Evolutionary conservation across 37 sponge, comb jelly and placozoan genomes (phyloP).

Genomic region (Trichoplax adhaerens): DNA sequence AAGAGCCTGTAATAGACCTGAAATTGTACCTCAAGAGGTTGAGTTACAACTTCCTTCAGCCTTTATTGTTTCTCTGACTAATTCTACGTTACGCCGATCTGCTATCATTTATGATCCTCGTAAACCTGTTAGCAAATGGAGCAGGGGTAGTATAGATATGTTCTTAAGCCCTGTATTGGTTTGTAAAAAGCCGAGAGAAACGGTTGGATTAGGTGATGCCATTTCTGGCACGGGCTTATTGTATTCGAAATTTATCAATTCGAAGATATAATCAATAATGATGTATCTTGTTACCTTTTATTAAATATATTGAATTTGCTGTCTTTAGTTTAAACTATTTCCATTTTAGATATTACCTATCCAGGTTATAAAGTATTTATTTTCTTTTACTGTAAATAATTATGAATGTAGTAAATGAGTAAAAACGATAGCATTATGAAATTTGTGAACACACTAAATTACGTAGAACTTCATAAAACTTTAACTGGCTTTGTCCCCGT

Average conservation of each 20-base stretch:
- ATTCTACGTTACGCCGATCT: conserved; percentile 11
- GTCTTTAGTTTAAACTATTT: too few species aligned
- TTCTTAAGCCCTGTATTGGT: conserved; percentile 66
- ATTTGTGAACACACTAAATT: too few species aligned
- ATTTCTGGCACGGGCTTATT: conserved; percentile 65
- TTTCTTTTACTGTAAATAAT: too few species aligned
- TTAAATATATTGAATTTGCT: too few species aligned
- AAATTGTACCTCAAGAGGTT: conserved; percentile 22
- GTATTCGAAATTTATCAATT: conserved; percentile 22
- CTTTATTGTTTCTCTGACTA: conserved; percentile 28
- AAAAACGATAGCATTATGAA: too few species aligned
- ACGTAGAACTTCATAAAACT: too few species aligned
- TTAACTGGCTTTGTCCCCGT: too few species aligned
- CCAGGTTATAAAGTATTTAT: too few species aligned
- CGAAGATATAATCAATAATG: neutral
- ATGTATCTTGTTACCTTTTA: neutral
- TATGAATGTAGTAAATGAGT: too few species aligned
- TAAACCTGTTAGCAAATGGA: conserved; percentile 26
- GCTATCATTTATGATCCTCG: conserved; percentile 16
- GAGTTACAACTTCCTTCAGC: conserved; percentile 26
- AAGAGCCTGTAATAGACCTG: conserved; percentile 38
- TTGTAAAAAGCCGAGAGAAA: conserved; percentile 59
- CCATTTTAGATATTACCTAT: too few species aligned
- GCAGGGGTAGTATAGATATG: conserved; percentile 26
- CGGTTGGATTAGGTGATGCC: conserved; percentile 89